Conservation (phyloP, 2,113 vertebrate genomes). For the Ciconia stormi region DNA sequence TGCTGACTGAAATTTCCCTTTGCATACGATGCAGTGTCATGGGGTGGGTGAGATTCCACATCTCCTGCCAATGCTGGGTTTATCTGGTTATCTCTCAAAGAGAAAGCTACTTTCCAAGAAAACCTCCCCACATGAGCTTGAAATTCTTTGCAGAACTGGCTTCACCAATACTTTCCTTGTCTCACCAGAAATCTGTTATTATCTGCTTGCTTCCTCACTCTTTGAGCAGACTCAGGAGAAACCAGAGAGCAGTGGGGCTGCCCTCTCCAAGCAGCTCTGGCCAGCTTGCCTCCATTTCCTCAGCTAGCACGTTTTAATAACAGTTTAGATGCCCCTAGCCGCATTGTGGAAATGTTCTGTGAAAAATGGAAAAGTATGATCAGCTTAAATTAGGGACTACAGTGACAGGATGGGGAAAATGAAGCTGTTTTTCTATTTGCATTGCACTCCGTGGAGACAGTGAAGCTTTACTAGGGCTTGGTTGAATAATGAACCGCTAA, state of each 20-base stretch:
- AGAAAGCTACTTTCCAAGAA: neutral
- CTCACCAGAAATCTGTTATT: neutral
- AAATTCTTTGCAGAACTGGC: neutral
- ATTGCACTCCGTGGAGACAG: neutral
- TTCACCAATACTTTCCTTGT: neutral
- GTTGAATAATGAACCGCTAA: slow-evolving; percentile 11
- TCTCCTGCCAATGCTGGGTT: neutral
- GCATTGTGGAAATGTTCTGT: neutral
- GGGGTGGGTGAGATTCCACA: neutral
- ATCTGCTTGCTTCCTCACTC: neutral
- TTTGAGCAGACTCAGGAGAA: neutral
- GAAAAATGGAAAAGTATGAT: neutral
- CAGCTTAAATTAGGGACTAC: neutral
- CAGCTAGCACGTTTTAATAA: neutral
- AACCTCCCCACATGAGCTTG: neutral
- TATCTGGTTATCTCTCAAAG: neutral
- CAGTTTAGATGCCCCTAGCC: neutral
- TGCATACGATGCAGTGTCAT: neutral
- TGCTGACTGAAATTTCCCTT: neutral
- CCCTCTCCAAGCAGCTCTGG: neutral
- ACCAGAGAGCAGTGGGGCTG: neutral
- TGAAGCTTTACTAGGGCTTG: neutral
- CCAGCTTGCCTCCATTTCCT: neutral
- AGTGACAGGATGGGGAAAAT: neutral
- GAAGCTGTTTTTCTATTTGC: neutral